Base-by-base conservation (phyloP, 2,113 vertebrate species). In the Myotis yumanensis region DNA sequence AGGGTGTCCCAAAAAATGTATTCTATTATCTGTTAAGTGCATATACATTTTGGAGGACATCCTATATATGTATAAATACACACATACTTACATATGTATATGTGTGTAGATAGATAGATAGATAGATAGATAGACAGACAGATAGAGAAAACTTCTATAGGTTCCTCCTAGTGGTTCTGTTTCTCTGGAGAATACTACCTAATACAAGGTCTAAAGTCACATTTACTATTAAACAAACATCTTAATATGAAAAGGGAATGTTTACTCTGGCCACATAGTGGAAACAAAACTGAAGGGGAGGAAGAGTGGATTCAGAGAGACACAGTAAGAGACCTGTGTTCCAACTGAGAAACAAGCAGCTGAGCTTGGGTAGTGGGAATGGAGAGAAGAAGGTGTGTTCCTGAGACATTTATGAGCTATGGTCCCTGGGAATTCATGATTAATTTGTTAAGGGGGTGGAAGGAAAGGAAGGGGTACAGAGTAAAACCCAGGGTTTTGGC, bases 121-220 rank as follows among this genome's bases (percentile, higher is more conserved):
- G 0, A 12, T 37, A 37, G 37, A 37, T 37, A 37, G 37, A 37
- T 37, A 37, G 16, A 11, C 16, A 32, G 73, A 17, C 14, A 75
- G 72, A 46, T 28, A 46, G 25, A 30, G 23, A 73, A 40, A 54
- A 66, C 18, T 52, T 59, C 43, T 77, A 75, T 17, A 69, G 30
- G 5, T 64, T 77, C 23, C 40, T 51, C 48, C 52, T 83, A 83
- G 10, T 59, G 37, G 40, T 85, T 92, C 73, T 81, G 2, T 89
- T 93, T 91, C 43, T 93, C 66, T 76, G 35, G 46, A 88, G 72
- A 68, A 88, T 71, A 32, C 25, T 84, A 46, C 59, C n/a, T 81
- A 32, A 93, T 16, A 48, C 3, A 91, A 66, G 35, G 17, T 30
- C 68, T 40, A 52, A 93, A 91, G n/a, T 81, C 32, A 51, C 73